Conservation (phyloP, 2,888 invertebrate species). For the Hirudinaria manillensis region DNA sequence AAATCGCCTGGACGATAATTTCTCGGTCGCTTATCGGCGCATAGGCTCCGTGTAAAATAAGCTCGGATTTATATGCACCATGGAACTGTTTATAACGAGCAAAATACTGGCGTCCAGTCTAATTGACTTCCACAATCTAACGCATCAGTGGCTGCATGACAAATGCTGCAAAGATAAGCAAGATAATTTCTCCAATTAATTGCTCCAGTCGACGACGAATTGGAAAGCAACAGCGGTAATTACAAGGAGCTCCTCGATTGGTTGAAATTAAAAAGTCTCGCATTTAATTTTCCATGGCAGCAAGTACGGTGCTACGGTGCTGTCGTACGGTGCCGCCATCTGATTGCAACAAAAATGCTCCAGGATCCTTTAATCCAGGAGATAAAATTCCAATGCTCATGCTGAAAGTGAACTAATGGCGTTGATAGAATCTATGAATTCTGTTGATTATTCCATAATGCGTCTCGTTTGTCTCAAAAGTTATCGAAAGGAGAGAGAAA, state of each 20-base stretch:
- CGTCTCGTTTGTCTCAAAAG: background rate
- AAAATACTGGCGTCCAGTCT: slow-evolving; percentile 11
- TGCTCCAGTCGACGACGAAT: slow-evolving; percentile 1
- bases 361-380: slow-evolving; percentile 30
- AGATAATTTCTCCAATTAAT: slow-evolving; percentile 31
- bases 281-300: slow-evolving; percentile 7
- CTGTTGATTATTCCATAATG: slow-evolving; percentile 13
- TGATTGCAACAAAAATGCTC: slow-evolving; percentile 29
- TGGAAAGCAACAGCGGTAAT: slow-evolving; percentile 18
- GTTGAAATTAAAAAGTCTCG: background rate
- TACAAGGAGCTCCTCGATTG: background rate
- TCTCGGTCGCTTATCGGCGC: no score
- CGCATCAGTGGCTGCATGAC: slow-evolving; percentile 24
- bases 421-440: slow-evolving; percentile 23
- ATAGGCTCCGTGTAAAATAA: no score
- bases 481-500: slow-evolving; percentile 11
- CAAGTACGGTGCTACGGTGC: slow-evolving; percentile 4
- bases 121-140: slow-evolving; percentile 27
- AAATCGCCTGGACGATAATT: no score
- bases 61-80: no score
- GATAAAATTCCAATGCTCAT: slow-evolving; percentile 26
- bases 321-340: slow-evolving; percentile 1
- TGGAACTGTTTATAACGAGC: no score
- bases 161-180: slow-evolving; percentile 24
- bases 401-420: slow-evolving; percentile 30